Percentiles rank a stretch among this genome's conserved stretches.
phyloP scores from a whole-genome alignment of 2,797 vertebrate species.

The Borostomias antarcticus region DNA sequence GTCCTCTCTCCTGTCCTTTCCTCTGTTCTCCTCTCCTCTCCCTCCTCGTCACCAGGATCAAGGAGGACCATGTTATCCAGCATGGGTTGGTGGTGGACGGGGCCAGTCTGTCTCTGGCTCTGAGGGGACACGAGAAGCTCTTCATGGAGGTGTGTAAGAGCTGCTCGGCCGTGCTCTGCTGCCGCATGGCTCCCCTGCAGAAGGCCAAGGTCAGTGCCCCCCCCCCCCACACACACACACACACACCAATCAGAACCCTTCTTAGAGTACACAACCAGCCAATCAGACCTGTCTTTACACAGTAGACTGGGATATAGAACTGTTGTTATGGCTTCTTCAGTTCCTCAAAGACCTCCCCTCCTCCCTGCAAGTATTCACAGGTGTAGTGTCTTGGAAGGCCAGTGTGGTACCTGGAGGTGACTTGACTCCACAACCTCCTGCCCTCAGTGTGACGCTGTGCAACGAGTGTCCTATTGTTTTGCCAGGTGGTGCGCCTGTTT shows the following conservation, averaged over 20 bases:
- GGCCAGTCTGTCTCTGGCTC: constrained; percentile 92
- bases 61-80: constrained; percentile 95
- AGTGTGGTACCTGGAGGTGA: too few relatives aligned
- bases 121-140: constrained; percentile 95
- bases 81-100: constrained; percentile 96
- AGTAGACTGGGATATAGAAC: too few relatives aligned
- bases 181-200: constrained; percentile 96
- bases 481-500: constrained; percentile 91
- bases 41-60: constrained; percentile 77
- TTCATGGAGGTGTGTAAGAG: constrained; percentile 98
- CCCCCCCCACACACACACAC: too few relatives aligned
- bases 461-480: constrained; percentile 17
- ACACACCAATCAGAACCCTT: not conserved
- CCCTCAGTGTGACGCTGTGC: not conserved
- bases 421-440: not conserved
- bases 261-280: not conserved
- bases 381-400: too few relatives aligned
- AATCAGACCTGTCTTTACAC: not conserved
- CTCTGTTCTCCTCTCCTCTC: not conserved
- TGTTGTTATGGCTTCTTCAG: too few relatives aligned
- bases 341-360: too few relatives aligned
- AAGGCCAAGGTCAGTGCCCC: constrained; percentile 89
- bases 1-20: not conserved
- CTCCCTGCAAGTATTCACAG: too few relatives aligned
- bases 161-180: constrained; percentile 95